These are phyloP conservation scores for Pseudolaguvia tuberculata DNA, from an alignment of 2,113 vertebrate genomes.

Conservation along the genomic window DNA sequence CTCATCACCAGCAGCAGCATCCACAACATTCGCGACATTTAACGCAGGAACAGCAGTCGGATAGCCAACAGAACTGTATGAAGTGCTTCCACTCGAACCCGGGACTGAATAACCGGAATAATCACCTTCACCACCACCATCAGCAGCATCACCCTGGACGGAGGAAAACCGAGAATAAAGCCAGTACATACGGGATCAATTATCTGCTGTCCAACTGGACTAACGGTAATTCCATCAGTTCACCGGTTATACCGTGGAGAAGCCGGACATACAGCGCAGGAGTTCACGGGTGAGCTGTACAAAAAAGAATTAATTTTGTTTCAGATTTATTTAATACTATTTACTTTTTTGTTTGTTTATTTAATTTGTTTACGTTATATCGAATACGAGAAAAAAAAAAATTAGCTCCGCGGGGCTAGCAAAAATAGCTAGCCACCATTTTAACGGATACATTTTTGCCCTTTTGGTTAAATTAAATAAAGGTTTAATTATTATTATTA, in stretches of 20 bases:
- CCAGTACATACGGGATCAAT: slow-evolving; percentile 95
- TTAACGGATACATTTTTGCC: not conserved
- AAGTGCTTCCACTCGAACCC: slow-evolving; percentile 60
- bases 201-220: slow-evolving; percentile 81
- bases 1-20: no score
- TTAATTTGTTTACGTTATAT: not conserved
- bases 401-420: not conserved
- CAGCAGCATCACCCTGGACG: slow-evolving; percentile 80
- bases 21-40: slow-evolving; percentile 53
- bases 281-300: slow-evolving; percentile 82
- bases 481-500: no score
- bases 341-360: not conserved
- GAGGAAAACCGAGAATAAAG: slow-evolving; percentile 95
- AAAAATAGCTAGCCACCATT: not conserved
- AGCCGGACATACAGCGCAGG: slow-evolving; percentile 84
- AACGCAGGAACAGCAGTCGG: slow-evolving; percentile 58
- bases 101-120: slow-evolving; percentile 65
- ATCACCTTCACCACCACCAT: slow-evolving; percentile 65
- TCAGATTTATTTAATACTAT: no score
- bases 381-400: not conserved
- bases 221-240: slow-evolving; percentile 66
- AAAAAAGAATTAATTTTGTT: fast-evolving
- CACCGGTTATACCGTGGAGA: slow-evolving; percentile 92
- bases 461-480: not conserved
- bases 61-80: slow-evolving; percentile 62